phyloP scores from a whole-genome alignment of 2,797 vertebrate species.

The Pelochelys cantorii region DNA sequence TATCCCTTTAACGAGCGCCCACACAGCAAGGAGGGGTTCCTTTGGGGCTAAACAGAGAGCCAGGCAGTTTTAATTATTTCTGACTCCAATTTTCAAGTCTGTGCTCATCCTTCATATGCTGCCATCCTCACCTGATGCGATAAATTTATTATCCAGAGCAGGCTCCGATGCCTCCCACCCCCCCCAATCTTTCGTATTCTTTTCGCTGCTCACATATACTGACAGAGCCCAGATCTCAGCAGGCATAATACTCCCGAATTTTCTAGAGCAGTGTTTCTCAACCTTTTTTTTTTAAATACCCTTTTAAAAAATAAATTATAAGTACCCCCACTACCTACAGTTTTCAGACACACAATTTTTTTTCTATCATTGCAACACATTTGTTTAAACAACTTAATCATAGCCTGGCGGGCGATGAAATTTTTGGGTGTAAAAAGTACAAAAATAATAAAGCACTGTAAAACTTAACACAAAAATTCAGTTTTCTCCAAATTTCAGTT shows the following conservation, averaged over 20 bases:
- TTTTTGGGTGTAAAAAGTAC: too few relatives aligned
- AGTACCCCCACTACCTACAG: too few relatives aligned
- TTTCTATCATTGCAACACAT: too few relatives aligned
- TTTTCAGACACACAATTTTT: too few relatives aligned
- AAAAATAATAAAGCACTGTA: too few relatives aligned
- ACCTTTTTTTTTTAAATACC: too few relatives aligned
- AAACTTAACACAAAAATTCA: too few relatives aligned
- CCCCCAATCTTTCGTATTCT: neutral
- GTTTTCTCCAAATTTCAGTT: too few relatives aligned
- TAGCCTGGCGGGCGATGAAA: too few relatives aligned
- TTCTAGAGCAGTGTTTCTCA: neutral
- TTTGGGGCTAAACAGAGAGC: conserved; percentile 29
- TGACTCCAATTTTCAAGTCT: conserved; percentile 21
- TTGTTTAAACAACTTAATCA: too few relatives aligned
- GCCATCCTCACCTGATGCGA: neutral
- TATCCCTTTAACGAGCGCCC: conserved; percentile 74
- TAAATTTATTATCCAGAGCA: neutral
- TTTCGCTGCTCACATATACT: neutral
- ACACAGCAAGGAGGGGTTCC: conserved; percentile 47
- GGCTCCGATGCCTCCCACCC: neutral
- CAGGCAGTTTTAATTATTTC: conserved; percentile 71
- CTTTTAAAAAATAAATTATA: too few relatives aligned
- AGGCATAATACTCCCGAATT: neutral
- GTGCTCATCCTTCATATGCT: conserved; percentile 30
- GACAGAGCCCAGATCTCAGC: neutral